A percentile compares a stretch with the other conserved stretches of the same genome.
phyloP scores from a whole-genome alignment of 2,797 vertebrate species.

The Tapera naevia region DNA sequence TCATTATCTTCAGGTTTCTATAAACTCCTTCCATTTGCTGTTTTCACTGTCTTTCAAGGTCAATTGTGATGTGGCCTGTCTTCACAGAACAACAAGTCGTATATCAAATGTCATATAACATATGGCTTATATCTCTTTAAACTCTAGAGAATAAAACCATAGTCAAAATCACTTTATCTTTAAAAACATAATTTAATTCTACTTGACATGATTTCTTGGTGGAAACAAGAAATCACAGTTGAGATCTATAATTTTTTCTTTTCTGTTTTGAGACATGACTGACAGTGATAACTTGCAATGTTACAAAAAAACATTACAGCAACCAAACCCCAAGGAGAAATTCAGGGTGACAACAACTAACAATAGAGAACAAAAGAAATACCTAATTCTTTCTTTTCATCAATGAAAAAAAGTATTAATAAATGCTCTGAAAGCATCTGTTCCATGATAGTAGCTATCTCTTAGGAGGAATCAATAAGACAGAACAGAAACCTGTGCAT shows the following conservation, averaged over 20 bases:
- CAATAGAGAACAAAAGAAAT: not conserved
- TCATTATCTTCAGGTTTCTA: not conserved
- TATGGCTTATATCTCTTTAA: not conserved
- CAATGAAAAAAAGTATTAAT: not conserved
- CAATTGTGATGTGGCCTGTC: not conserved
- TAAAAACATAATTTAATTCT: not conserved
- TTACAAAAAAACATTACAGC: not conserved
- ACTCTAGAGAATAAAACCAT: not conserved
- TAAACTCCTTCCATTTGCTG: not conserved
- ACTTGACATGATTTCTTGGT: not conserved
- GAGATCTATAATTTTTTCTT: not conserved
- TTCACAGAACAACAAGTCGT: not conserved
- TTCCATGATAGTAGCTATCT: not conserved
- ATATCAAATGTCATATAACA: not conserved
- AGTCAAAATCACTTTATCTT: not conserved
- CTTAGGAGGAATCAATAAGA: not conserved
- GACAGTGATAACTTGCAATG: not conserved
- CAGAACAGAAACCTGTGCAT: not conserved
- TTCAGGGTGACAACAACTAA: not conserved
- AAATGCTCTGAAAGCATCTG: not conserved
- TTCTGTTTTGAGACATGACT: not conserved
- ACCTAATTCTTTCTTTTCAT: not conserved
- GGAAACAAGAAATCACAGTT: not conserved
- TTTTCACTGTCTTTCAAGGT: not conserved
- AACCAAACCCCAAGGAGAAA: not conserved